These are phyloP conservation scores for Papilio elwesi DNA, from an alignment of 2,888 invertebrate genomes.

Conservation along the genomic window DNA sequence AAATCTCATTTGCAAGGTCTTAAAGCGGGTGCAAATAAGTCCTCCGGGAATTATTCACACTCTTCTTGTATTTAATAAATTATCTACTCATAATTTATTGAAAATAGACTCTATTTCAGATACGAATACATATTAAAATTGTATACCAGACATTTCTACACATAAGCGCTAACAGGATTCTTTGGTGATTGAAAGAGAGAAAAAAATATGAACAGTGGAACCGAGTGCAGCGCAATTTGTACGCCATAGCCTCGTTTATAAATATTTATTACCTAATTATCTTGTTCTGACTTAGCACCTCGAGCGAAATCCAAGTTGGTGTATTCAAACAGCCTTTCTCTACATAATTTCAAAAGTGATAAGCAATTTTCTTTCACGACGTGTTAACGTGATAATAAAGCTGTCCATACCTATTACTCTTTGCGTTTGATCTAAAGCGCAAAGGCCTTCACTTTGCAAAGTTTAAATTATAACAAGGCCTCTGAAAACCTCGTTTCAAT, in stretches of 20 bases:
- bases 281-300: slow-evolving; percentile 67
- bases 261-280: slow-evolving; percentile 82
- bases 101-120: slow-evolving; percentile 34
- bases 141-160: slow-evolving; percentile 18
- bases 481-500: slow-evolving; percentile 45
- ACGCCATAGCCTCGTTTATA: slow-evolving; percentile 70
- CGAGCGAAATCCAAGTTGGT: slow-evolving; percentile 54
- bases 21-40: slow-evolving; percentile 65
- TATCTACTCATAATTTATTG: slow-evolving; percentile 7
- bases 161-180: slow-evolving; percentile 46
- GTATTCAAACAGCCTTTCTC: slow-evolving; percentile 57
- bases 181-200: slow-evolving; percentile 61
- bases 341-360: slow-evolving; percentile 42
- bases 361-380: slow-evolving; percentile 50
- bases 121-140: slow-evolving; percentile 44
- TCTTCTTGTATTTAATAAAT: slow-evolving; percentile 43
- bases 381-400: slow-evolving; percentile 63
- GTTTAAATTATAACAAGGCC: slow-evolving; percentile 47
- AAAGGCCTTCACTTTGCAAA: slow-evolving; percentile 51
- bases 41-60: slow-evolving; percentile 67
- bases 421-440: slow-evolving; percentile 46
- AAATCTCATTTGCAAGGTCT: slow-evolving; percentile 62
- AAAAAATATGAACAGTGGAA: slow-evolving; percentile 53
- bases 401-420: slow-evolving; percentile 62
- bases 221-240: slow-evolving; percentile 57